These are phyloP conservation scores for Pedionomus torquatus DNA, from an alignment of 2,113 vertebrate species.

Conservation along the genomic window DNA sequence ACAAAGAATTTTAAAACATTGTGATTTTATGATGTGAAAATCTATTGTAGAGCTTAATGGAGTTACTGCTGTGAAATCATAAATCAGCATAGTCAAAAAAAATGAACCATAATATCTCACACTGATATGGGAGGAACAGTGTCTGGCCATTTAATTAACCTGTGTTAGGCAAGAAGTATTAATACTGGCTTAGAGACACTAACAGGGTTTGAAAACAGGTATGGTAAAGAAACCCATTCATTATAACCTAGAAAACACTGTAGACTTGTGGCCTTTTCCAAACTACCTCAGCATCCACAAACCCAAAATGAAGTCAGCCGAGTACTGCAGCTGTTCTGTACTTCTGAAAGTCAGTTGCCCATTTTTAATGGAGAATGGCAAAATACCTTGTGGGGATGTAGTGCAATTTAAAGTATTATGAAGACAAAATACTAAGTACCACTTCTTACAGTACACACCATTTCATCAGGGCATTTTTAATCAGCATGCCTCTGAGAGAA, in stretches of 20 bases:
- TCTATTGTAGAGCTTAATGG: conserved; percentile 6
- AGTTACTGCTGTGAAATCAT: conserved; percentile 14
- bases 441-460: conserved; percentile 52
- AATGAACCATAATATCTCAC: neutral
- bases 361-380: conserved; percentile 40
- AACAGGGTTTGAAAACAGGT: neutral
- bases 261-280: neutral
- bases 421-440: conserved; percentile 57
- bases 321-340: neutral
- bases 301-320: neutral
- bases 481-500: conserved; percentile 53
- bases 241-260: neutral
- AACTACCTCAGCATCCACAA: neutral
- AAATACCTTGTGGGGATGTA: conserved; percentile 37
- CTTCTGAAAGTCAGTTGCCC: neutral
- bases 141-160: neutral
- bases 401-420: conserved; percentile 38
- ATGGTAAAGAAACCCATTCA: neutral
- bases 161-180: neutral
- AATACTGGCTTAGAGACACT: neutral
- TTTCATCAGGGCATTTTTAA: conserved; percentile 64
- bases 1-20: neutral
- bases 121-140: neutral
- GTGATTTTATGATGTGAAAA: neutral
- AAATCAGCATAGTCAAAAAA: conserved; percentile 34